Evolutionary conservation across 1,140 invertebrate species (phyloP), one percentile per base, ranked within the genome.

Genomic region (Radopholus similis): DNA sequence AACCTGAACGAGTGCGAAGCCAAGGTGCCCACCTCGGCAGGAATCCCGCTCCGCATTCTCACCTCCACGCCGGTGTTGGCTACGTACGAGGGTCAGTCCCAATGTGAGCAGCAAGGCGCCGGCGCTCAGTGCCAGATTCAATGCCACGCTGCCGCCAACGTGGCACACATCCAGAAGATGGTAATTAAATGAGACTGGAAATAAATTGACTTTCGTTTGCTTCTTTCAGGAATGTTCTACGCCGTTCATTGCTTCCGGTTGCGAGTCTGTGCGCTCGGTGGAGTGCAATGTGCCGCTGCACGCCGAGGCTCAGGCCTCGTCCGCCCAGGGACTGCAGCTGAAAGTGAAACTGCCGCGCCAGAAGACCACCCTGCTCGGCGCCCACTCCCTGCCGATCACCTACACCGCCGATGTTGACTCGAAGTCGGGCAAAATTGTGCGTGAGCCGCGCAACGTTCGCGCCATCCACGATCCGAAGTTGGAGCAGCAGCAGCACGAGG

Each of bases 201-300:
- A 13, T 38, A 26, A 11, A 2, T 37, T 23, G 18, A 32, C 18
- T 34, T 64, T 34, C 4, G 35, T n/a, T 26, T 13, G 53, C 23
- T 0, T n/a, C 30, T 40, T 23, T 57, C 44, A 64, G 56, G 69
- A 68, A 21, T 23, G 68, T 30, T 26, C 54, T 55, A 49, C 53
- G 42, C 74, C 77, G 37, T 62, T 74, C 54, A 58, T 56, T 21
- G 53, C 34, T 40, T 38, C 53, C 34, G 77, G 77, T 56, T 67
- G 72, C 37, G 73, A 73, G 40, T 34, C 65, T 54, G 56, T 68
- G 30, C 74, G 68, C 28, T 47, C 60, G 23, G 35, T 71, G 18
- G 58, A 66, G 26, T 11, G 74, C 42, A 71, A 76, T 26, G 37
- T 72, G 42, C 77, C 77, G 32, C 47, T 77, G 40, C 56, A 80